Evolutionary conservation across 2,113 vertebrate genomes (phyloP).

Genomic region (Petroica traversi): DNA sequence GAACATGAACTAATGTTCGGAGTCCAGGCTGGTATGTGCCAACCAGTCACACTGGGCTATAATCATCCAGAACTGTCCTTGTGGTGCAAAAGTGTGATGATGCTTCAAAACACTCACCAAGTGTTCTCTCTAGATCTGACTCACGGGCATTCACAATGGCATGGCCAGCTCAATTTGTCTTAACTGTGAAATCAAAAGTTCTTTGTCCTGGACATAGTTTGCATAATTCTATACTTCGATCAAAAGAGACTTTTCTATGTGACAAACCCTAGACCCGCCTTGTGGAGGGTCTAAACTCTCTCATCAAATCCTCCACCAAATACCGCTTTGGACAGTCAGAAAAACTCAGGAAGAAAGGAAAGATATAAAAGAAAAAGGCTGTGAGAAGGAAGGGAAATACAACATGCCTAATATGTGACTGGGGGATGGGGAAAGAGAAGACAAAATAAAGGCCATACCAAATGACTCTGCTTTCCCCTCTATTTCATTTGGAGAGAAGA

Average conservation of each 20-base stretch:
- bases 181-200: neutral
- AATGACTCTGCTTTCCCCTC: conserved; percentile 7
- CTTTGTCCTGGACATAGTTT: neutral
- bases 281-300: neutral
- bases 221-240: neutral
- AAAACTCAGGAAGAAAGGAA: neutral
- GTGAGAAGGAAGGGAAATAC: neutral
- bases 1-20: neutral
- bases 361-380: neutral
- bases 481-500: neutral
- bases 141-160: neutral
- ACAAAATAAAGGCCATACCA: neutral
- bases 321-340: neutral
- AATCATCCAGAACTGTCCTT: neutral
- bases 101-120: neutral
- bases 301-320: neutral
- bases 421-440: neutral
- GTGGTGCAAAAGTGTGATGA: neutral
- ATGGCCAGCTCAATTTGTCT: neutral
- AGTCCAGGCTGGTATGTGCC: neutral
- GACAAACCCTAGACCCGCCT: neutral
- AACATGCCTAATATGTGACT: neutral
- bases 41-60: neutral
- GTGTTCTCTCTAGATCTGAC: neutral
- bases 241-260: neutral